phyloP scores from a whole-genome alignment of 2,113 vertebrate species.

The Platanista minor region DNA sequence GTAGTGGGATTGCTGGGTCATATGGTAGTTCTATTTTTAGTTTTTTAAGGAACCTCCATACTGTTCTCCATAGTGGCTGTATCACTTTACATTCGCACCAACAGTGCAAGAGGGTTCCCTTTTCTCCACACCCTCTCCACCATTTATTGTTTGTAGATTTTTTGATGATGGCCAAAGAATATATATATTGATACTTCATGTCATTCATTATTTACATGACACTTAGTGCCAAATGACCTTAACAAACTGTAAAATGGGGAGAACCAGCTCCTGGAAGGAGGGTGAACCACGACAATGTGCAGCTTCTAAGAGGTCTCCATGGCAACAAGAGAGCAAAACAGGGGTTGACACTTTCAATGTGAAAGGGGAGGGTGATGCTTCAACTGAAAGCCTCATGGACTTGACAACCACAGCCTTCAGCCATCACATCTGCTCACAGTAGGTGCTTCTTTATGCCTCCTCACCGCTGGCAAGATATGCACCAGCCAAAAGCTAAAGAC shows the following conservation, averaged over 20 bases:
- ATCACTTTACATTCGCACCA: too few relatives aligned
- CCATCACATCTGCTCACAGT: background rate
- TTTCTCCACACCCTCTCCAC: too few relatives aligned
- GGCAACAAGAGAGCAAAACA: background rate
- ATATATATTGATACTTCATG: background rate
- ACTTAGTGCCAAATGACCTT: background rate
- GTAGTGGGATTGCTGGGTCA: too few relatives aligned
- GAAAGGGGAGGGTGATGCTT: background rate
- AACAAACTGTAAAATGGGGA: background rate
- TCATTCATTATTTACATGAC: background rate
- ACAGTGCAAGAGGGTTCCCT: too few relatives aligned
- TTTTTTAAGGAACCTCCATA: too few relatives aligned
- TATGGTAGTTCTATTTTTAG: too few relatives aligned
- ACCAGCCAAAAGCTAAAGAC: background rate
- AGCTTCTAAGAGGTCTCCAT: background rate
- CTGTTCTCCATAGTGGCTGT: too few relatives aligned
- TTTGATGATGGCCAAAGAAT: background rate
- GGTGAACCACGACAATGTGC: background rate
- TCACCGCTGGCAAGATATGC: background rate
- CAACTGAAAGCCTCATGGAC: background rate
- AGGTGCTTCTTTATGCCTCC: background rate
- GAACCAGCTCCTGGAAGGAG: background rate
- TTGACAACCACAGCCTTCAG: background rate
- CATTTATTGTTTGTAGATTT: too few relatives aligned
- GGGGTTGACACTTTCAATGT: rapidly evolving